Percentiles rank a stretch among this genome's conserved stretches.
Evolutionary conservation across 2,113 vertebrate genomes (phyloP).

Genomic region (rabbit (Oryctolagus cuniculus)): mOryCun1.1 NC_091442.1:38826501-38827000

Average conservation of each 20-base stretch:
- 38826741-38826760: conserved; percentile 67
- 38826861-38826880: conserved; percentile 49
- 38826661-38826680: neutral
- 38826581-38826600: conserved; percentile 8
- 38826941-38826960: conserved; percentile 22
- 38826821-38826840: conserved; percentile 45
- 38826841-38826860: conserved; percentile 54
- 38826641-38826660: conserved; percentile 1
- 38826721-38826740: conserved; percentile 65
- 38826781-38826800: conserved; percentile 48
- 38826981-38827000: conserved; percentile 43
- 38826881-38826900: conserved; percentile 29
- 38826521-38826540: neutral
- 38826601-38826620: conserved; percentile 9
- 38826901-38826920: neutral
- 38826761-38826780: conserved; percentile 39
- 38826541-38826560: conserved; percentile 39
- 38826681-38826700: conserved; percentile 18
- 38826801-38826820: conserved; percentile 44
- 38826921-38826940: conserved; percentile 3
- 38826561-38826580: neutral
- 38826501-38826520: conserved; percentile 19
- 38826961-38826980: neutral
- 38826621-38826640: neutral
- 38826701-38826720: conserved; percentile 44